Base-by-base conservation (phyloP, 1,140 invertebrate genomes). In the Mizuhopecten yessoensis region DNA sequence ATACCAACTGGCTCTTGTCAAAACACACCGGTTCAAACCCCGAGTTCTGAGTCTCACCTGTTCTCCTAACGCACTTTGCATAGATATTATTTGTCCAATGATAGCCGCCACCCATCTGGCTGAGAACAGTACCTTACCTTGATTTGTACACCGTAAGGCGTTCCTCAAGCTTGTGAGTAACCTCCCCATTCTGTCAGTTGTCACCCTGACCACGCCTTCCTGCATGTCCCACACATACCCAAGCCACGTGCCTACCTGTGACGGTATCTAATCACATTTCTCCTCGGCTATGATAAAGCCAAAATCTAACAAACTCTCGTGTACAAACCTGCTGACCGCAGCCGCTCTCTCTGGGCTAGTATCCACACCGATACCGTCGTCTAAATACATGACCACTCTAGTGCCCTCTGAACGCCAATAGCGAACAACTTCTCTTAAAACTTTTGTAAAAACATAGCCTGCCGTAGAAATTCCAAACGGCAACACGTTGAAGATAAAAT, bases 341-440 rank as follows among this genome's bases (percentile, higher is more conserved):
- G 36, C 5, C 36, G 13, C 36, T 39, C 13, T 39, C 36, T 39
- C 36, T 39, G 17, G 9, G 42, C 42, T 39, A 3, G 34, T 13
- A 34, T 34, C 88, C 9, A 29, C 92, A 0, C 90, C 89, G 33
- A 92, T 29, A 86, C 88, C 88, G 33, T 91, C 90, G 86, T 92
- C 89, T 36, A 91, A 75, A 90, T 89, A 92, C 34, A 90, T 90
- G 33, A 92, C 87, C 11, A 91, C 75, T 36, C 33, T 86, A 10
- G 86, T 7, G 17, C 89, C 49, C 45, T 88, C 23, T 34, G 23
- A 34, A 39, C 92, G 29, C 9, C 90, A 88, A 91, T 86, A 45
- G 75, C 23, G 87, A 33, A 92, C 45, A 2, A 92, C 34, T 15
- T 42, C 87, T 36, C 89, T 36, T 0, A 91, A 20, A 0, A 89